These are phyloP conservation scores for Melanophora roralis DNA, from an alignment of 2,888 invertebrate species.

Conservation along the genomic window DNA sequence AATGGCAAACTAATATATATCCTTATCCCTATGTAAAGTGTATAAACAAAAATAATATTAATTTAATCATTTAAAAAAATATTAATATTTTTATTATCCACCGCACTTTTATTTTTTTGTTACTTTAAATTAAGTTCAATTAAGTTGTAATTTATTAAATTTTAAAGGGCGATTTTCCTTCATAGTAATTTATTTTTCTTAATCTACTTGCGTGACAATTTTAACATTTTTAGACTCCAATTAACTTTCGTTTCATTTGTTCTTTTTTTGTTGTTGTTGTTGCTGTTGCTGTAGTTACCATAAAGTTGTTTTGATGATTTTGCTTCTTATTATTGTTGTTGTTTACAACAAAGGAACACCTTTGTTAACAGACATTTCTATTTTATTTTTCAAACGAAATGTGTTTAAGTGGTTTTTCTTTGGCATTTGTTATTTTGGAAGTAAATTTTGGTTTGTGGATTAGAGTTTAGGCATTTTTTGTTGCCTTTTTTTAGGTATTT, in stretches of 20 bases:
- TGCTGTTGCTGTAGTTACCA: neutral
- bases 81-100: too few relatives aligned
- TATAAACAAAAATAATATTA: too few relatives aligned
- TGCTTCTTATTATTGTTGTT: neutral
- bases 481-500: too few relatives aligned
- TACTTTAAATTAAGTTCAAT: too few relatives aligned
- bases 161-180: too few relatives aligned
- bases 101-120: too few relatives aligned
- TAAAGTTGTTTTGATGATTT: neutral
- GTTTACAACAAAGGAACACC: neutral
- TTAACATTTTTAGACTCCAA: constrained; percentile 7
- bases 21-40: too few relatives aligned
- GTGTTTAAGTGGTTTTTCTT: constrained; percentile 9
- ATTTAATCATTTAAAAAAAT: too few relatives aligned
- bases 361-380: neutral
- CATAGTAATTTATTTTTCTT: neutral
- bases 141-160: too few relatives aligned
- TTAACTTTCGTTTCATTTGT: neutral
- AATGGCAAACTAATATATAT: too few relatives aligned
- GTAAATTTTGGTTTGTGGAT: too few relatives aligned
- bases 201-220: constrained; percentile 19
- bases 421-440: constrained; percentile 23
- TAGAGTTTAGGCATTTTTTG: too few relatives aligned
- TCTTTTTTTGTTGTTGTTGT: neutral
- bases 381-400: neutral